These are phyloP conservation scores for Corapipo altera DNA, from an alignment of 2,113 vertebrate genomes.

Conservation along the genomic window DNA sequence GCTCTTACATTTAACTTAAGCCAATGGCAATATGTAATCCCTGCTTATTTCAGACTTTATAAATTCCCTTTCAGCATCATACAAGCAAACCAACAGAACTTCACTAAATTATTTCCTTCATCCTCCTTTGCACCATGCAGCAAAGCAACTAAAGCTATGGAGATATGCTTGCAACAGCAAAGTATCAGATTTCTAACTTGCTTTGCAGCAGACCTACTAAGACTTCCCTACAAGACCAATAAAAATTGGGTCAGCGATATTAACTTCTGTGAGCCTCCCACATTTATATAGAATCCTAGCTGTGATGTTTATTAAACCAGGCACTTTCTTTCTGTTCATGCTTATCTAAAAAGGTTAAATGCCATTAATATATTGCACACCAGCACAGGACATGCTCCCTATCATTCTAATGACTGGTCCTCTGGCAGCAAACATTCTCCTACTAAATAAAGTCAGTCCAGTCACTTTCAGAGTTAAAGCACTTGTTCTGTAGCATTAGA, in stretches of 20 bases:
- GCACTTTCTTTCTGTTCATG: neutral
- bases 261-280: neutral
- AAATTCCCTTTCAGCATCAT: neutral
- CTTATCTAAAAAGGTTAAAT: neutral
- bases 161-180: neutral
- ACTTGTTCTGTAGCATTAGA: neutral
- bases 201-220: slow-evolving; percentile 15
- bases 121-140: neutral
- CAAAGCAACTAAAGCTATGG: neutral
- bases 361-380: neutral
- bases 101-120: neutral
- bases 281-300: neutral
- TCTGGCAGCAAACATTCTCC: neutral
- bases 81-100: neutral
- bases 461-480: neutral
- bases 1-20: neutral
- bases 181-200: slow-evolving; percentile 20
- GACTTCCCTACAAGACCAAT: slow-evolving; percentile 14
- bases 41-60: neutral
- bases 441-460: neutral
- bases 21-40: neutral
- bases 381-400: neutral
- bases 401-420: neutral
- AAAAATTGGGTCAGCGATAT: slow-evolving; percentile 29
- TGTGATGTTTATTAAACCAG: neutral